Conservation (phyloP, 2,113 vertebrate species). For the Brachyhypopomus gauderio region DNA sequence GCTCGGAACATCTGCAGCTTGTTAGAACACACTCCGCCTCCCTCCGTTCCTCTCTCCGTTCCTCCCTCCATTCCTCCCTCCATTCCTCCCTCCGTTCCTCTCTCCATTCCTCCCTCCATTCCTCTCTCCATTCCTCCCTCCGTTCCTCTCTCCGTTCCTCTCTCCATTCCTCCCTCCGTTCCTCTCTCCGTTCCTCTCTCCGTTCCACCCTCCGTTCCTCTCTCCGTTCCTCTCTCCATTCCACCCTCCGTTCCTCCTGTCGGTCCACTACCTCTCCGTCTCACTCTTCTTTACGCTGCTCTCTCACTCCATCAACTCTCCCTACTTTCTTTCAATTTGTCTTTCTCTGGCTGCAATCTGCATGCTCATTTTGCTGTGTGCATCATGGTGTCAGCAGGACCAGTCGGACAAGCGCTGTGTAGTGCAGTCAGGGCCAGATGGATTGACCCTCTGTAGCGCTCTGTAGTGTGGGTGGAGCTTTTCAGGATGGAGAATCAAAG, state of each 20-base stretch:
- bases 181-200: not conserved
- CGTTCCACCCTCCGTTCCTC: constrained; percentile 6
- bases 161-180: too few species aligned
- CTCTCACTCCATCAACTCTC: not conserved
- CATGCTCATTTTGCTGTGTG: not conserved
- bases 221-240: not conserved
- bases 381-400: constrained; percentile 15
- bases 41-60: not conserved
- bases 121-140: not conserved
- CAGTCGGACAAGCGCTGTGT: constrained; percentile 34
- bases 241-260: not conserved
- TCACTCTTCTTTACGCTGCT: not conserved
- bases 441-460: not conserved
- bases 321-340: not conserved
- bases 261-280: not conserved
- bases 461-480: constrained; percentile 7
- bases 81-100: not conserved
- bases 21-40: constrained; percentile 44
- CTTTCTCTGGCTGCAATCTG: not conserved
- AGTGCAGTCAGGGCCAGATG: not conserved
- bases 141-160: not conserved
- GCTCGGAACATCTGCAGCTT: constrained; percentile 52
- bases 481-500: not conserved
- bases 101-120: not conserved
- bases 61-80: too few species aligned